A percentile compares a stretch with the other conserved stretches of the same genome.
Evolutionary conservation across 2,888 invertebrate genomes (phyloP).

Genomic region (Balanococcus diminutus): DNA sequence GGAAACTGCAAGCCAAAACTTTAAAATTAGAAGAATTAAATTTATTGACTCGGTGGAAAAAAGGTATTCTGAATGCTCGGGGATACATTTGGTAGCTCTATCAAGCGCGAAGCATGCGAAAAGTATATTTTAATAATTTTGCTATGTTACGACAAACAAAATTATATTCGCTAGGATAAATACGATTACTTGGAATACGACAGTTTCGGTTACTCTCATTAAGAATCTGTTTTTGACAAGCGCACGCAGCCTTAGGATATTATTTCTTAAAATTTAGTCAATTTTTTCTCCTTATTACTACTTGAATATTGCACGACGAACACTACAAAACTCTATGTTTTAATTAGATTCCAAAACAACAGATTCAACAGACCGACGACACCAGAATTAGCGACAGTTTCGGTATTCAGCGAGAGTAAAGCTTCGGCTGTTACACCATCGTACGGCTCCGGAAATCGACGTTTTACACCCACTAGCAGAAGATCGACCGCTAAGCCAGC

Average conservation of each 20-base stretch:
- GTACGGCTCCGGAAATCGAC: conserved; percentile 60
- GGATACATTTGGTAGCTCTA: conserved; percentile 24
- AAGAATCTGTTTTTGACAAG: conserved; percentile 34
- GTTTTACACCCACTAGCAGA: conserved; percentile 59
- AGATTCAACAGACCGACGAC: conserved; percentile 63
- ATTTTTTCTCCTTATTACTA: background rate
- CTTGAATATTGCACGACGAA: background rate
- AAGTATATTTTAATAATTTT: conserved; percentile 39
- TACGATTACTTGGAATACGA: conserved; percentile 20
- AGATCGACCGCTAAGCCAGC: conserved; percentile 48
- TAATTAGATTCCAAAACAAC: conserved; percentile 58
- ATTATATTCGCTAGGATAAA: conserved; percentile 18
- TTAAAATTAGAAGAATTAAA: conserved; percentile 42
- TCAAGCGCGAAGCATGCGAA: too few species aligned
- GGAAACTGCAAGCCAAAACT: conserved; percentile 2
- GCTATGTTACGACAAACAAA: conserved; percentile 20
- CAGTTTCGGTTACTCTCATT: conserved; percentile 11
- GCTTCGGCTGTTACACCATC: conserved; percentile 59
- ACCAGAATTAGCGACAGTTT: conserved; percentile 70
- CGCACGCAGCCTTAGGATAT: background rate
- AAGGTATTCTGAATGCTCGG: conserved; percentile 3
- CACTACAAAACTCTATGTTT: background rate
- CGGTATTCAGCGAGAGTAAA: conserved; percentile 71
- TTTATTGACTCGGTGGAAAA: background rate
- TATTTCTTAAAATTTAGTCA: conserved; percentile 12